phyloP scores from a whole-genome alignment of 2,888 invertebrate species.

The Phortica okadai region DNA sequence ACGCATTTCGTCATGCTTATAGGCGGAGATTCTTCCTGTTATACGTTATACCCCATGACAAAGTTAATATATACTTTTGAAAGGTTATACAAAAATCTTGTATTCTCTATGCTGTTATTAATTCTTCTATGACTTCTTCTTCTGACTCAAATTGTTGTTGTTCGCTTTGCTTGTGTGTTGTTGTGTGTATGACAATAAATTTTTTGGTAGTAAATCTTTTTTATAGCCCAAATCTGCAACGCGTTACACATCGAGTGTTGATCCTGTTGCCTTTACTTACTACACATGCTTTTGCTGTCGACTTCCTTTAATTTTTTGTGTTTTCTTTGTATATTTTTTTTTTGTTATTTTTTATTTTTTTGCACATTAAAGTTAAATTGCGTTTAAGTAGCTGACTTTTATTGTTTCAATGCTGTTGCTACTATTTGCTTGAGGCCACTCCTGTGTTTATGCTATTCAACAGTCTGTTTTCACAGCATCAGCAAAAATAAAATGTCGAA shows the following conservation, averaged over 20 bases:
- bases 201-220: constrained; percentile 60
- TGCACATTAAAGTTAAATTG: constrained; percentile 60
- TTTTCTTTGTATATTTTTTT: constrained; percentile 19
- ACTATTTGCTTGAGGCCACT: constrained; percentile 9
- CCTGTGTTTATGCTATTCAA: background rate
- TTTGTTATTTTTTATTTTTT: constrained; percentile 24
- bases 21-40: no score
- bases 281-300: background rate
- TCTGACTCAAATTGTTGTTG: background rate
- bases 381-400: constrained; percentile 57
- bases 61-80: no score
- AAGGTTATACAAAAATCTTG: background rate
- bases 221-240: constrained; percentile 46
- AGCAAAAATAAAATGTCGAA: constrained; percentile 5
- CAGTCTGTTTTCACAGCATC: constrained; percentile 16
- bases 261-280: constrained; percentile 3
- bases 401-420: constrained; percentile 42
- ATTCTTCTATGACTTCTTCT: constrained; percentile 11
- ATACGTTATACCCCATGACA: no score
- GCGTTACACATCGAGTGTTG: constrained; percentile 21
- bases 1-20: no score
- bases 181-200: constrained; percentile 55
- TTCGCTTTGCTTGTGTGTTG: background rate
- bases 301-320: background rate
- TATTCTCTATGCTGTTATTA: constrained; percentile 39